phyloP scores from a whole-genome alignment of 2,113 vertebrate genomes.

The Ascaphus truei region DNA sequence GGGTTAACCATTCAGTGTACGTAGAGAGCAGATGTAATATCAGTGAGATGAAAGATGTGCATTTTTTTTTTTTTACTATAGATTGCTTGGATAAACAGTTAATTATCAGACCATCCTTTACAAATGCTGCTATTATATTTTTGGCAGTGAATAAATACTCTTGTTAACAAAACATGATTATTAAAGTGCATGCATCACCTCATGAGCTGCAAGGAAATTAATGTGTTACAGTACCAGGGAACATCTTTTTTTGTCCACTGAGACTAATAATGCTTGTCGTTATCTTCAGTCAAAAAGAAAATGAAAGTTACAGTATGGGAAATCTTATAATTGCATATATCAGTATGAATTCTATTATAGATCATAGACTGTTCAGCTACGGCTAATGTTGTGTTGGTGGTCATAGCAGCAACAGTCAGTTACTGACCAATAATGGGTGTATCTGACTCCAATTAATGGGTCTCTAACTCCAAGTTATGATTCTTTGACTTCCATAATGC shows the following conservation, averaged over 20 bases:
- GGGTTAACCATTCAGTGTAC: constrained; percentile 2
- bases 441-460: background rate
- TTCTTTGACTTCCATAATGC: constrained; percentile 26
- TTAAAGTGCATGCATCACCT: constrained; percentile 26
- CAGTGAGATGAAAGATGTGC: background rate
- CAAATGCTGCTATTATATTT: constrained; percentile 9
- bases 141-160: constrained; percentile 24
- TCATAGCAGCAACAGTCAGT: background rate
- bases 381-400: constrained; percentile 1
- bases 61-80: no score
- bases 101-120: constrained; percentile 19
- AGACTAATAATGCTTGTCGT: constrained; percentile 19
- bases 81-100: background rate
- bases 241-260: background rate
- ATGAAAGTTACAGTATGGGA: background rate
- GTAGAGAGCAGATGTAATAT: constrained; percentile 1
- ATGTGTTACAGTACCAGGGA: background rate
- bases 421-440: constrained; percentile 19
- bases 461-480: background rate
- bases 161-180: constrained; percentile 18
- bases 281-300: constrained; percentile 21
- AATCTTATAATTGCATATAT: constrained; percentile 1
- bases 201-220: constrained; percentile 17
- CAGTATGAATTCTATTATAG: background rate
- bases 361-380: background rate